Conservation (phyloP, 2,113 vertebrate genomes). For the Pogona vitticeps region DNA sequence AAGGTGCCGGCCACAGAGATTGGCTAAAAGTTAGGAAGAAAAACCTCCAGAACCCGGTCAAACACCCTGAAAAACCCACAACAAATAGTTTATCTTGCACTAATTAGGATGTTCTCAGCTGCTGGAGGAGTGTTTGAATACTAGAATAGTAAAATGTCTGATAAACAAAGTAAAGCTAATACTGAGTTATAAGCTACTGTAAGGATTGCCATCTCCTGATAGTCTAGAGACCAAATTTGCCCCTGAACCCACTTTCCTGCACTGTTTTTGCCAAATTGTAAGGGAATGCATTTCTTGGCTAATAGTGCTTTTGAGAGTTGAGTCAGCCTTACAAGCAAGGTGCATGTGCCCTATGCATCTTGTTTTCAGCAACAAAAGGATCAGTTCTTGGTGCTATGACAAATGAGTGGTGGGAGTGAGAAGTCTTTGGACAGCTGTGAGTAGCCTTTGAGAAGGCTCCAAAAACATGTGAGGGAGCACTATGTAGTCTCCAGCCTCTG, state of each 20-base stretch:
- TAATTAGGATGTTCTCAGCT: slow-evolving; percentile 8
- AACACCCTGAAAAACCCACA: too few relatives aligned
- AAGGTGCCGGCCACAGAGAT: too few relatives aligned
- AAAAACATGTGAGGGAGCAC: background rate
- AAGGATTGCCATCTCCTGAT: background rate
- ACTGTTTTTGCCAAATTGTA: background rate
- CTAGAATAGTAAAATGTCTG: background rate
- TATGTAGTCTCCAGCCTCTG: background rate
- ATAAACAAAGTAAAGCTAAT: background rate
- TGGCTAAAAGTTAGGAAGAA: too few relatives aligned
- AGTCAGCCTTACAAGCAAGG: too few relatives aligned
- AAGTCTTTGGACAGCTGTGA: background rate
- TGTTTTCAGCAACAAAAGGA: too few relatives aligned
- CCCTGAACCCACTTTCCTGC: background rate
- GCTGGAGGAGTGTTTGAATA: background rate
- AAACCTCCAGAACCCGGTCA: too few relatives aligned
- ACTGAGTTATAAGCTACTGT: background rate
- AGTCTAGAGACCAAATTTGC: background rate
- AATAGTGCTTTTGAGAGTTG: too few relatives aligned
- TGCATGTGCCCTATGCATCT: too few relatives aligned
- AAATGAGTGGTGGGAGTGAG: background rate
- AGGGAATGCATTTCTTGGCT: too few relatives aligned
- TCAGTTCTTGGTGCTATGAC: background rate
- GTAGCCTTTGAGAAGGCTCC: background rate
- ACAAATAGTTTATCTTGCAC: background rate